phyloP scores from a whole-genome alignment of 2,888 invertebrate genomes.

The Meghimatium bilineatum region DNA sequence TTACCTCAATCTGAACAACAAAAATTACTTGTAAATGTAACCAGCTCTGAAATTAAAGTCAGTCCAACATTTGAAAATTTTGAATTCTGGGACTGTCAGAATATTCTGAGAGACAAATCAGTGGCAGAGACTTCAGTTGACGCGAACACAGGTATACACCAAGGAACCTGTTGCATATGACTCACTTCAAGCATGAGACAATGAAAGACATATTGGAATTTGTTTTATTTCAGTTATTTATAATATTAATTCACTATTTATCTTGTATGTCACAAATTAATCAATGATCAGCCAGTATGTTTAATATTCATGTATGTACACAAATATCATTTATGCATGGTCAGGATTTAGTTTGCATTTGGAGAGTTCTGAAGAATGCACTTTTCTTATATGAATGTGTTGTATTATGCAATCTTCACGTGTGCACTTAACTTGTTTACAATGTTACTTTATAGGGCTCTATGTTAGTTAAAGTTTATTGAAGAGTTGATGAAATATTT shows the following conservation, averaged over 20 bases:
- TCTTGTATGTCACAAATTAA: conserved; percentile 2
- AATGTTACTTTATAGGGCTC: too few relatives aligned
- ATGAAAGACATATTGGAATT: neutral
- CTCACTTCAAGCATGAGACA: conserved; percentile 21
- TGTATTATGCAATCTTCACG: too few relatives aligned
- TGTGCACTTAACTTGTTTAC: too few relatives aligned
- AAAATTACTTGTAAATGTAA: neutral
- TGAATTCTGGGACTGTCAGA: conserved; percentile 13
- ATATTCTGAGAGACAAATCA: conserved; percentile 35
- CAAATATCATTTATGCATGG: too few relatives aligned
- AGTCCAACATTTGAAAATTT: neutral
- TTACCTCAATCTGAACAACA: neutral
- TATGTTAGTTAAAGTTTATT: too few relatives aligned
- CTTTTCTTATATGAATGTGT: too few relatives aligned
- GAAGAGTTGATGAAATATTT: too few relatives aligned
- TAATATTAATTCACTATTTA: neutral
- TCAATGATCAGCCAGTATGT: neutral
- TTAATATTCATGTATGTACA: neutral
- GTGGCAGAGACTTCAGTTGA: neutral
- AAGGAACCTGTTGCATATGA: conserved; percentile 18
- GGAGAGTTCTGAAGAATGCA: too few relatives aligned
- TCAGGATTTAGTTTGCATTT: too few relatives aligned
- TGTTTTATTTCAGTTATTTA: neutral
- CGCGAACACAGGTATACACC: conserved; percentile 31
- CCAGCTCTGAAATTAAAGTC: neutral